Evolutionary conservation across 2,888 invertebrate species (phyloP).

Genomic region (Latheticus oryzae): DNA sequence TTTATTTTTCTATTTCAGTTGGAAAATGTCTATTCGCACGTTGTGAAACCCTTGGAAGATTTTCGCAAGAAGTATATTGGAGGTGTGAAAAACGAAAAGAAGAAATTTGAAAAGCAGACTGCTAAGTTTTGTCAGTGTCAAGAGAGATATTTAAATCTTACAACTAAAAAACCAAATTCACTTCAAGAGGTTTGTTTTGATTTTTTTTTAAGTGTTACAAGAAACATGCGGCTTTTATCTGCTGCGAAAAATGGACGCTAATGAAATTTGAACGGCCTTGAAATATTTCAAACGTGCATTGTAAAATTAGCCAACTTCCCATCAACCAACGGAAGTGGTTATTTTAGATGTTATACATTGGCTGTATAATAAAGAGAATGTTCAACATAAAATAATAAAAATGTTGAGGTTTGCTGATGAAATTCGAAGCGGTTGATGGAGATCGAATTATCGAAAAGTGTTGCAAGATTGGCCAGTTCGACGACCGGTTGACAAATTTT

Average conservation of each 20-base stretch:
- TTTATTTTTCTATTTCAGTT: slow-evolving; percentile 77
- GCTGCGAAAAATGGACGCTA: background rate
- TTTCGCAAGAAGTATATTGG: slow-evolving; percentile 96
- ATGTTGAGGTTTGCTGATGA: no score
- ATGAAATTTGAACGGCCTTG: slow-evolving; percentile 15
- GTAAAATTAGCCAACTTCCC: slow-evolving; percentile 38
- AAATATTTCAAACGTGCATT: slow-evolving; percentile 8
- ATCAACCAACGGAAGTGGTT: slow-evolving; percentile 36
- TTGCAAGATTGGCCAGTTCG: slow-evolving; percentile 3
- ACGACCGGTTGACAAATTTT: no score
- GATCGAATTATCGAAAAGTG: no score
- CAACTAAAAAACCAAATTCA: slow-evolving; percentile 88
- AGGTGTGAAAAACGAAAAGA: slow-evolving; percentile 94
- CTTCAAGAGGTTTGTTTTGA: slow-evolving; percentile 88
- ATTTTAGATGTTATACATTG: slow-evolving; percentile 27
- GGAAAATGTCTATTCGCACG: slow-evolving; percentile 91
- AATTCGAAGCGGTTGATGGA: no score
- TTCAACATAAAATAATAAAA: no score
- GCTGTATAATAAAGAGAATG: slow-evolving; percentile 1
- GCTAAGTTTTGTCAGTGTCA: slow-evolving; percentile 97
- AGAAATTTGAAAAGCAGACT: slow-evolving; percentile 98
- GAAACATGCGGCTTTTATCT: slow-evolving; percentile 2
- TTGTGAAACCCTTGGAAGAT: slow-evolving; percentile 91
- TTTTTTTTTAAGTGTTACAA: slow-evolving; percentile 2
- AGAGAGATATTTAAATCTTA: slow-evolving; percentile 93